Conservation (phyloP, 2,797 vertebrate genomes). For the Sebastes minor region DNA sequence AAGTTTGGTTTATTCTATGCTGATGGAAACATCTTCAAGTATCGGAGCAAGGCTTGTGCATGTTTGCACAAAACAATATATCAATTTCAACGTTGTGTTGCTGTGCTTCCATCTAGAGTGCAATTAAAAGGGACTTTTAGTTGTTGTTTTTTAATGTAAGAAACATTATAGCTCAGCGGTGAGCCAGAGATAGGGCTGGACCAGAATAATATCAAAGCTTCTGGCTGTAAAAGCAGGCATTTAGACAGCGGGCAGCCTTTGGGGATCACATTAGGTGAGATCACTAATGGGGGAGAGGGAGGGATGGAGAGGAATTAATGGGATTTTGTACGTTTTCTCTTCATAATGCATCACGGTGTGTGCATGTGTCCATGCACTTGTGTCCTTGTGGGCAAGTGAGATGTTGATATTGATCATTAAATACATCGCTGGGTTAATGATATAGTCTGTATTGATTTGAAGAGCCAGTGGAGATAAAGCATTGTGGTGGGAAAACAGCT, state of each 20-base stretch:
- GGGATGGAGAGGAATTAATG: conserved; percentile 62
- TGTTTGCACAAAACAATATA: conserved; percentile 3
- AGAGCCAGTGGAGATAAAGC: conserved; percentile 14
- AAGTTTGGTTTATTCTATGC: conserved; percentile 37
- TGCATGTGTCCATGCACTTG: not conserved
- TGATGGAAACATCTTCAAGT: not conserved
- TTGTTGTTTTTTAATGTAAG: conserved; percentile 12
- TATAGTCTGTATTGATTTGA: conserved; percentile 46
- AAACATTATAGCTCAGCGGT: conserved; percentile 36
- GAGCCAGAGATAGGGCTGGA: conserved; percentile 8
- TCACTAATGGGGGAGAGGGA: conserved; percentile 31
- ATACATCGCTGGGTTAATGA: conserved; percentile 40
- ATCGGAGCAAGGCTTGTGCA: not conserved
- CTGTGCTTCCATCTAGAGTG: conserved; percentile 3
- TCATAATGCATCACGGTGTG: conserved; percentile 49
- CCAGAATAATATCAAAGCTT: conserved; percentile 43
- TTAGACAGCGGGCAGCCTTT: conserved; percentile 52
- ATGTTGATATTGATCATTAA: conserved; percentile 59
- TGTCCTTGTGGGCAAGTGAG: conserved; percentile 24
- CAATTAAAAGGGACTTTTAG: conserved; percentile 15
- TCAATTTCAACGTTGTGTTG: not conserved
- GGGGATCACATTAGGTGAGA: conserved; percentile 71
- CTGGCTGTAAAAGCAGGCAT: conserved; percentile 52
- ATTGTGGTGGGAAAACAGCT: not conserved
- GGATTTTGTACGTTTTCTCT: conserved; percentile 47